phyloP scores from a whole-genome alignment of 2,797 vertebrate genomes.

The Antrozous pallidus region DNA sequence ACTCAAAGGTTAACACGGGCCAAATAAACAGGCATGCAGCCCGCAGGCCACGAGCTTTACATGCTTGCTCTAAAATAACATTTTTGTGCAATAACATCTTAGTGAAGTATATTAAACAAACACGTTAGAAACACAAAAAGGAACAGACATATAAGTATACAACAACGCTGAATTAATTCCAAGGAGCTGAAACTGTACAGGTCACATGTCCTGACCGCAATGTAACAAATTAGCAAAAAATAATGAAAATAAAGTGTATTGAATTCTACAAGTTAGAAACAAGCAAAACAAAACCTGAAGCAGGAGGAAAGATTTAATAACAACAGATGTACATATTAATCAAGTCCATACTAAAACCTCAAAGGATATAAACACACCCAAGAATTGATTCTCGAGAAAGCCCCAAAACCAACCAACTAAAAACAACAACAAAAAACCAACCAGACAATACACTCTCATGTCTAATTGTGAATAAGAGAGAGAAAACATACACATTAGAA shows the following conservation, averaged over 20 bases:
- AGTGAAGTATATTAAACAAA: constrained; percentile 7
- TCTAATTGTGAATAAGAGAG: constrained; percentile 38
- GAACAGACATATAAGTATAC: neutral
- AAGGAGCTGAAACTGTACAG: constrained; percentile 35
- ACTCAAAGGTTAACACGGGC: too few species aligned
- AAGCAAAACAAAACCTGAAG: constrained; percentile 6
- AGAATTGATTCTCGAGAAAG: constrained; percentile 30
- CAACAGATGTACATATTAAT: constrained; percentile 4
- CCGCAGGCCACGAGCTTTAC: too few species aligned
- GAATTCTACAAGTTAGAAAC: constrained; percentile 9
- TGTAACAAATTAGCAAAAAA: constrained; percentile 46
- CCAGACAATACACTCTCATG: constrained; percentile 35
- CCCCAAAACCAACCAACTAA: neutral
- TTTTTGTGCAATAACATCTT: neutral
- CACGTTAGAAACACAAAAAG: neutral
- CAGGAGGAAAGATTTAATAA: neutral
- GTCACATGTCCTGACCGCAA: constrained; percentile 19
- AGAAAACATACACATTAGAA: neutral
- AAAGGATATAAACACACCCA: neutral
- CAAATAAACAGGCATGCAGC: too few species aligned
- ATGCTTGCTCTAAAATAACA: too few species aligned
- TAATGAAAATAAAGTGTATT: constrained; percentile 21
- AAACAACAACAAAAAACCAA: neutral
- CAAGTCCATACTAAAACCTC: neutral
- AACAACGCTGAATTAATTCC: constrained; percentile 41